phyloP scores from a whole-genome alignment of 1,140 invertebrate species.

The Coboldia fuscipes region DNA sequence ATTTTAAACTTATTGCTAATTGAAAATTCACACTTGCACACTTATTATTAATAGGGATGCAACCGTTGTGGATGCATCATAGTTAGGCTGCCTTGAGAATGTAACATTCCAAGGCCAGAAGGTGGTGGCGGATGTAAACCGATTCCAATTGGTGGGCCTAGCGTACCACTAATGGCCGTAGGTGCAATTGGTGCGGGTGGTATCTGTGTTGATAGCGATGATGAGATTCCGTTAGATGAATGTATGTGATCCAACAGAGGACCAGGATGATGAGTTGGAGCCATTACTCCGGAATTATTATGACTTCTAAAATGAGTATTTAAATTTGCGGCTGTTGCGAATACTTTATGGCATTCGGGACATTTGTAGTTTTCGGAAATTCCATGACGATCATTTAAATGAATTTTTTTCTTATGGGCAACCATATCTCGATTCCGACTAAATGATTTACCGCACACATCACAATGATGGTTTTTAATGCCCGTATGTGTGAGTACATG shows the following conservation, averaged over 20 bases:
- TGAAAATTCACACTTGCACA: too few relatives aligned
- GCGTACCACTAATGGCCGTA: neutral
- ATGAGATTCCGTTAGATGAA: too few relatives aligned
- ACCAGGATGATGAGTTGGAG: too few relatives aligned
- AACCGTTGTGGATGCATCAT: constrained; percentile 2
- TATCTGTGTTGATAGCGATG: constrained; percentile 1
- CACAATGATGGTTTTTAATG: constrained; percentile 50
- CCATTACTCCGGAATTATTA: constrained; percentile 13
- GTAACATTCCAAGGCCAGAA: neutral
- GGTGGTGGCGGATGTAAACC: constrained; percentile 5
- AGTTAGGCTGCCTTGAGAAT: neutral
- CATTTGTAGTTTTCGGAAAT: constrained; percentile 14
- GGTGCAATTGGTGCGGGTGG: constrained; percentile 1
- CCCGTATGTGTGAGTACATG: constrained; percentile 53
- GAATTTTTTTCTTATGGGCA: constrained; percentile 16
- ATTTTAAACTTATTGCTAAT: too few relatives aligned
- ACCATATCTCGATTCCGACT: constrained; percentile 36
- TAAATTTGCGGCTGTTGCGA: constrained; percentile 13
- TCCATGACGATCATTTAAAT: constrained; percentile 9
- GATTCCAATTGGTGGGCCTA: neutral
- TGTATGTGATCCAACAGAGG: too few relatives aligned
- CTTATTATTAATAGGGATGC: constrained; percentile 1
- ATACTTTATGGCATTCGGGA: constrained; percentile 19
- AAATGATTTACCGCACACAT: constrained; percentile 49
- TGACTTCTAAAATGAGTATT: constrained; percentile 17